Evolutionary conservation across 2,113 vertebrate species (phyloP), one percentile per base, ranked within the genome.

Genomic region (Rhea americana): DNA sequence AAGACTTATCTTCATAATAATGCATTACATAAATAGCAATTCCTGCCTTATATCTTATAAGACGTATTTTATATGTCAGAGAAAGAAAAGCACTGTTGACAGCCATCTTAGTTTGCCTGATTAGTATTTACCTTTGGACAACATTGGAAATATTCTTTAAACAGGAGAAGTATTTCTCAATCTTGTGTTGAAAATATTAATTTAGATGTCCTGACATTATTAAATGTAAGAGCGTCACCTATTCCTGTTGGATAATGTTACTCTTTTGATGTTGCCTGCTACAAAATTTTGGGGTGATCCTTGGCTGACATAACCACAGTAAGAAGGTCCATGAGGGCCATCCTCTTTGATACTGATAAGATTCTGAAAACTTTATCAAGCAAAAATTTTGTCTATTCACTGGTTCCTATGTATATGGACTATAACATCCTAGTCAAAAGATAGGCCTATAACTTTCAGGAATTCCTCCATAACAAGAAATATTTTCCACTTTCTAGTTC

Each of bases 281-380:
- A 15, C 2, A n/a, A 70, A 21, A 14, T 28, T 77, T 61, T 11
- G 0, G 1, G 26, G 6, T 67, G 19, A 75, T 43, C 3, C 1
- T 71, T 13, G 56, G 39, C 13, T 58, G 35, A 74, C 16, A 61
- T 8, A 77, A 30, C 4, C 26, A 70, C 14, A 80, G 9, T 6
- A 37, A 26, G 18, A 26, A 53, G 13, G n/a, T 84, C 41, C 19
- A 58, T 70, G n/a, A 82, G 1, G 18, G 43, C 5, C 76, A 56
- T 2, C 13, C 6, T 5, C 4, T 43, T 87, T 70, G 12, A 62
- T 51, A 61, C 21, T 22, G 19, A 73, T 55, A 43, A 39, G 21
- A 30, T 93, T 45, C 22, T 47, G 22, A 91, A 75, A 68, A 28
- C 2, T 53, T 73, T 45, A 41, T 35, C n/a, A 50, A 77, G 14